These are phyloP conservation scores for Opisthograptis luteolata DNA, from an alignment of 2,888 invertebrate genomes.

Conservation along the genomic window DNA sequence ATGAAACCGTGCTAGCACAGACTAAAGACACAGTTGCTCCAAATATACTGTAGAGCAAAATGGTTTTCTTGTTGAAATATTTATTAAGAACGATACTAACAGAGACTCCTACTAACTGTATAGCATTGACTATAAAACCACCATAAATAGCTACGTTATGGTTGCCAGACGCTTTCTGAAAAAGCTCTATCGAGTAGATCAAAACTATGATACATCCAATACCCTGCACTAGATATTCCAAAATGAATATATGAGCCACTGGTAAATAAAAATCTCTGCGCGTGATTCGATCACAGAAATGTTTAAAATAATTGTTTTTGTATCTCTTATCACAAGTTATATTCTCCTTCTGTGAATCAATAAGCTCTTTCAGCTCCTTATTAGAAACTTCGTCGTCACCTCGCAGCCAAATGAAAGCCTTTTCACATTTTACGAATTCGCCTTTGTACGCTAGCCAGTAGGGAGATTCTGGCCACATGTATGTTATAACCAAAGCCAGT, in stretches of 20 bases:
- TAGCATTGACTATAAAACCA: slow-evolving; percentile 20
- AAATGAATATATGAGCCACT: slow-evolving; percentile 18
- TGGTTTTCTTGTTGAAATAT: slow-evolving; percentile 15
- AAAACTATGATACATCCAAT: slow-evolving; percentile 21
- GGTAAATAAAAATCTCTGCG: slow-evolving; percentile 28
- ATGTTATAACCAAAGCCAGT: slow-evolving; percentile 23
- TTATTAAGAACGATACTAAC: slow-evolving; percentile 12
- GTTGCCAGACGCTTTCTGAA: slow-evolving; percentile 17
- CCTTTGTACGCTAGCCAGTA: slow-evolving; percentile 38
- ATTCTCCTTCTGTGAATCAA: slow-evolving; percentile 9
- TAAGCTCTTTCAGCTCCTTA: slow-evolving; percentile 30
- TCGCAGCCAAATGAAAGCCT: slow-evolving; percentile 33
- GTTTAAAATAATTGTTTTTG: background rate
- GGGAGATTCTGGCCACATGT: slow-evolving; percentile 38
- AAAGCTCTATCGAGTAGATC: slow-evolving; percentile 26
- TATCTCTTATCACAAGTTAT: background rate
- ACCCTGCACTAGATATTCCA: slow-evolving; percentile 20
- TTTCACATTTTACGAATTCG: slow-evolving; percentile 31
- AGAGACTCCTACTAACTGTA: slow-evolving; percentile 16
- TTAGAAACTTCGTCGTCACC: slow-evolving; percentile 28
- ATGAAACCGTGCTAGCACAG: slow-evolving; percentile 10
- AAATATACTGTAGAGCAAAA: slow-evolving; percentile 14
- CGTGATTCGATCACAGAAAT: slow-evolving; percentile 9
- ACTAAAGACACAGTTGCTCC: slow-evolving; percentile 8
- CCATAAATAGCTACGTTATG: slow-evolving; percentile 13